Evolutionary conservation across 2,888 invertebrate genomes (phyloP).

Genomic region (Himalopsyche tibetana): DNA sequence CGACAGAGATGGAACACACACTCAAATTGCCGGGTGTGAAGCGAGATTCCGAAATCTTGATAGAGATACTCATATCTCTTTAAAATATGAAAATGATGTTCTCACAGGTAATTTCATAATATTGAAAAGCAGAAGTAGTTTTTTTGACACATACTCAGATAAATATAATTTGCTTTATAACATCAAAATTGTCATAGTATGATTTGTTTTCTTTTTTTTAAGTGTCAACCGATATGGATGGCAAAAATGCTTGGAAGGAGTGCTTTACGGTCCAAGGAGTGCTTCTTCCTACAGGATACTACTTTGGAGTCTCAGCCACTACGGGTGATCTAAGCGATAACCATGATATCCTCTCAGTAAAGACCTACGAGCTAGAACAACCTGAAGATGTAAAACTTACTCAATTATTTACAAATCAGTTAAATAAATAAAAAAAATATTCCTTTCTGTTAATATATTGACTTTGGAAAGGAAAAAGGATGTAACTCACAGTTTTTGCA

Average conservation of each 20-base stretch:
- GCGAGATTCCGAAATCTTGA: slow-evolving; percentile 94
- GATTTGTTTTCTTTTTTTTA: slow-evolving; percentile 66
- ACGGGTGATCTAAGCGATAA: slow-evolving; percentile 98
- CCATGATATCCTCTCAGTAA: slow-evolving; percentile 94
- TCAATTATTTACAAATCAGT: too few species aligned
- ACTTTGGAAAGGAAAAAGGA: too few species aligned
- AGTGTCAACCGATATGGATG: slow-evolving; percentile 95
- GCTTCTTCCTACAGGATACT: slow-evolving; percentile 95
- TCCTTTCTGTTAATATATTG: too few species aligned
- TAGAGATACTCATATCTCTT: slow-evolving; percentile 92
- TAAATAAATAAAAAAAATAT: too few species aligned
- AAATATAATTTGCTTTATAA: too few species aligned
- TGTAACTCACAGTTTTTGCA: too few species aligned
- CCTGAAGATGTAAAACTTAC: slow-evolving; percentile 76
- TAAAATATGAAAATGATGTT: slow-evolving; percentile 93
- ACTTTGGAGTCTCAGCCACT: slow-evolving; percentile 94
- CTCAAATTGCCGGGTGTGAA: slow-evolving; percentile 97
- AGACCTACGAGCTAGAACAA: slow-evolving; percentile 93
- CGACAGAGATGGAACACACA: slow-evolving; percentile 98
- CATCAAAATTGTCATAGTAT: background rate
- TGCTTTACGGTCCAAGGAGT: slow-evolving; percentile 95
- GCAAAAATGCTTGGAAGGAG: slow-evolving; percentile 94
- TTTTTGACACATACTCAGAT: background rate
- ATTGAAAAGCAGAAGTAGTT: slow-evolving; percentile 29
- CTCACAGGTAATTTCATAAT: slow-evolving; percentile 81